Evolutionary conservation across 2,113 vertebrate species (phyloP).

Genomic region (Carettochelys insculpta): DNA sequence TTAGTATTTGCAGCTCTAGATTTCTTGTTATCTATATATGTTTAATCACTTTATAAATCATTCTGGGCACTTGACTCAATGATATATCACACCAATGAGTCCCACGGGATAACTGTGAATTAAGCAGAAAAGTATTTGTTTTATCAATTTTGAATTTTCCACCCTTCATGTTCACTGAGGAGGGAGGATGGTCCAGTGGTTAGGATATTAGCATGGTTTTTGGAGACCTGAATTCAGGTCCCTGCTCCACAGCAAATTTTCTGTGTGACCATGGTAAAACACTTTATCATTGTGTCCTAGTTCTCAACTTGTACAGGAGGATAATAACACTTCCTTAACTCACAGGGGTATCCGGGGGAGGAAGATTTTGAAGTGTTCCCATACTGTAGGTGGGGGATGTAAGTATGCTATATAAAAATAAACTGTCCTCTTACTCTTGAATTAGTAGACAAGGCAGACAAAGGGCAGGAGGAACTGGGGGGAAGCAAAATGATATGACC

Average conservation of each 20-base stretch:
- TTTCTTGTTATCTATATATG: not conserved
- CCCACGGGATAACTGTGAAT: accelerated
- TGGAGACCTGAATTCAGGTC: not conserved
- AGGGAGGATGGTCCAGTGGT: not conserved
- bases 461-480: not conserved
- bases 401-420: not conserved
- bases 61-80: not conserved
- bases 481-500: not conserved
- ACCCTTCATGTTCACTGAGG: not conserved
- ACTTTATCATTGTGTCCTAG: not conserved
- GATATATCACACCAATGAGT: not conserved
- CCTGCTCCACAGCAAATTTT: not conserved
- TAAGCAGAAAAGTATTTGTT: not conserved
- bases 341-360: not conserved
- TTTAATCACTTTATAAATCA: not conserved
- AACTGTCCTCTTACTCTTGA: not conserved
- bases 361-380: not conserved
- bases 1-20: not conserved
- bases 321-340: not conserved
- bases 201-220: not conserved
- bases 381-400: not conserved
- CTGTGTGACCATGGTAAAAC: not conserved
- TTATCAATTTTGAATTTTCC: not conserved
- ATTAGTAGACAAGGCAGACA: not conserved
- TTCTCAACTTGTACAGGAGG: not conserved